Percentiles rank a stretch among this genome's conserved stretches.
These are phyloP conservation scores for Quadriops clusia DNA, from an alignment of 2,888 invertebrate genomes.

Conservation along the genomic window DNA sequence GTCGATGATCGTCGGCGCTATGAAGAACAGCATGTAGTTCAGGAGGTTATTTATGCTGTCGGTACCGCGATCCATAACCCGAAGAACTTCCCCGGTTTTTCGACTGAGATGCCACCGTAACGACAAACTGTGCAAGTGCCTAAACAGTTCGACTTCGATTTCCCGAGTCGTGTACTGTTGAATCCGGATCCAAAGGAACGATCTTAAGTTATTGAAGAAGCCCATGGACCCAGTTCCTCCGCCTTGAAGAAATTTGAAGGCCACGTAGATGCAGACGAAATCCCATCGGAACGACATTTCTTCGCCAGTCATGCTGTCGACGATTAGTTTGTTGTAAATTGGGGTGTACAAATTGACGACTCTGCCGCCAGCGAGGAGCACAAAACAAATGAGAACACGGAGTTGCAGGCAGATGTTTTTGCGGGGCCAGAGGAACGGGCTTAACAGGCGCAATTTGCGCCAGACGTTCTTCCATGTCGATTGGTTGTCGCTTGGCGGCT, in stretches of 20 bases:
- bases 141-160: conserved; percentile 76
- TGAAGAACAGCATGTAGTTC: conserved; percentile 85
- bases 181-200: conserved; percentile 89
- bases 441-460: conserved; percentile 64
- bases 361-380: conserved; percentile 65
- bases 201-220: conserved; percentile 78
- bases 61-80: conserved; percentile 95
- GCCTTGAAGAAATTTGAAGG: conserved; percentile 88
- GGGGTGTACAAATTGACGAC: conserved; percentile 86
- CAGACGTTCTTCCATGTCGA: conserved; percentile 73
- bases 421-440: conserved; percentile 92
- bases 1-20: conserved; percentile 85
- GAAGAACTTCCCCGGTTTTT: conserved; percentile 93
- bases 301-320: conserved; percentile 58
- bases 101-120: conserved; percentile 88
- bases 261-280: conserved; percentile 73
- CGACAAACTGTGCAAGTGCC: conserved; percentile 81
- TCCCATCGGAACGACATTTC: conserved; percentile 73
- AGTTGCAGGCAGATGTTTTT: conserved; percentile 65
- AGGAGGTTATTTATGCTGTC: conserved; percentile 90
- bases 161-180: conserved; percentile 93
- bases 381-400: conserved; percentile 70
- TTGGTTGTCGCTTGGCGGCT: conserved; percentile 42
- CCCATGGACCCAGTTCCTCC: conserved; percentile 91
- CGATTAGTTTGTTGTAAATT: conserved; percentile 84